phyloP scores from a whole-genome alignment of 2,888 invertebrate genomes.

The Helicoverpa assulta region DNA sequence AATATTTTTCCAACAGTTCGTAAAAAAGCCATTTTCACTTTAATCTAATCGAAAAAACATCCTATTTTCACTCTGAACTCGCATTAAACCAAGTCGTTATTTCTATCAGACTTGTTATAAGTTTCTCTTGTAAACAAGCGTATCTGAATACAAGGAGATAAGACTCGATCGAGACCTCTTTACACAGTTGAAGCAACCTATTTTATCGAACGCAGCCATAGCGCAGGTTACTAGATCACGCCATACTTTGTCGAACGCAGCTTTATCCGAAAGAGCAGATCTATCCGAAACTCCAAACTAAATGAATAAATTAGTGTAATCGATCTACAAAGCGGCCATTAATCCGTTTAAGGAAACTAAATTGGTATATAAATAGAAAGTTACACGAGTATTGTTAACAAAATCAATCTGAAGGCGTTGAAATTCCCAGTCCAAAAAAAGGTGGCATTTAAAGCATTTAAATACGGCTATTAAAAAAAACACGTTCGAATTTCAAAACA shows the following conservation, averaged over 20 bases:
- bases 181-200: neutral
- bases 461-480: neutral
- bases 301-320: constrained; percentile 35
- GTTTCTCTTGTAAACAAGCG: constrained; percentile 29
- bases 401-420: too few species aligned
- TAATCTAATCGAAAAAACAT: neutral
- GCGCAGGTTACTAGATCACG: too few species aligned
- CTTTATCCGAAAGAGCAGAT: constrained; percentile 12
- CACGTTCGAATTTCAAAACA: constrained; percentile 30
- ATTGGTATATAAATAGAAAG: constrained; percentile 9
- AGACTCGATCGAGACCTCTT: constrained; percentile 9
- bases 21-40: neutral
- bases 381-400: too few species aligned
- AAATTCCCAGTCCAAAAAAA: neutral
- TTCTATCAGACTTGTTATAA: constrained; percentile 15
- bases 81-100: constrained; percentile 7
- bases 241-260: constrained; percentile 22
- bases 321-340: neutral
- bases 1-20: too few species aligned
- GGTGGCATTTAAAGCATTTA: neutral
- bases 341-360: constrained; percentile 1
- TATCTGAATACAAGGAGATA: constrained; percentile 25
- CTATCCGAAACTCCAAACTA: constrained; percentile 25
- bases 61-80: neutral
- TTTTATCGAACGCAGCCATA: too few species aligned